A percentile compares a stretch with the other conserved stretches of the same genome.
These are phyloP conservation scores for Meda fulgida DNA, from an alignment of 2,797 vertebrate species.

Conservation along the genomic window DNA sequence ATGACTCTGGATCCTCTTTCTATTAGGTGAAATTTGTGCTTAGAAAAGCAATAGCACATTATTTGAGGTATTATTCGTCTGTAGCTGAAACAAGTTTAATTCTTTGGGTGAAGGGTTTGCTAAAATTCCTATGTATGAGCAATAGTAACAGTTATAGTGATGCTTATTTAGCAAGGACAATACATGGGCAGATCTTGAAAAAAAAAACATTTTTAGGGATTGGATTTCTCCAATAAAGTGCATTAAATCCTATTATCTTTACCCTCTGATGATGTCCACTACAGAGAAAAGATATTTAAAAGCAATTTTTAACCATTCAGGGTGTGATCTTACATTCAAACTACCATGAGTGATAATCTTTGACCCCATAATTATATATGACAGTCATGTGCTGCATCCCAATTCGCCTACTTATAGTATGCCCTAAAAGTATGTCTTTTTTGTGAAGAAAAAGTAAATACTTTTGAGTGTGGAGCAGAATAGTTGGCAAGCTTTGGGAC, in stretches of 20 bases:
- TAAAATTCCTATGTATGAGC: background rate
- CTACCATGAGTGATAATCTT: background rate
- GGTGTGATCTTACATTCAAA: background rate
- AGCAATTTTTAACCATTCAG: background rate
- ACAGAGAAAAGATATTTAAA: background rate
- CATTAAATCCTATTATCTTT: background rate
- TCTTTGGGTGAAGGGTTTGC: background rate
- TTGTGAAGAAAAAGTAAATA: no score
- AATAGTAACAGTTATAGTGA: slow-evolving; percentile 20
- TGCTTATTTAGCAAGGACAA: slow-evolving; percentile 19
- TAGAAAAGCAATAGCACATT: background rate
- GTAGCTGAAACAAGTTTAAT: background rate
- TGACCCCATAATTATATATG: background rate
- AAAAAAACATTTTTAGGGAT: background rate
- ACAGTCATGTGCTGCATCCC: background rate
- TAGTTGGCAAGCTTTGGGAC: no score
- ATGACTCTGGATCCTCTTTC: background rate
- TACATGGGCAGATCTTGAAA: background rate
- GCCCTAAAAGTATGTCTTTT: no score
- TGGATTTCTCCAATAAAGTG: background rate
- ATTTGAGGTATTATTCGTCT: background rate
- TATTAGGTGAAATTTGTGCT: background rate
- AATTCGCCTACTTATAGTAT: no score
- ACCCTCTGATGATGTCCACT: background rate
- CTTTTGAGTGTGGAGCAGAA: no score